Evolutionary conservation across 2,113 vertebrate species (phyloP).

Genomic region (Carettochelys insculpta): DNA sequence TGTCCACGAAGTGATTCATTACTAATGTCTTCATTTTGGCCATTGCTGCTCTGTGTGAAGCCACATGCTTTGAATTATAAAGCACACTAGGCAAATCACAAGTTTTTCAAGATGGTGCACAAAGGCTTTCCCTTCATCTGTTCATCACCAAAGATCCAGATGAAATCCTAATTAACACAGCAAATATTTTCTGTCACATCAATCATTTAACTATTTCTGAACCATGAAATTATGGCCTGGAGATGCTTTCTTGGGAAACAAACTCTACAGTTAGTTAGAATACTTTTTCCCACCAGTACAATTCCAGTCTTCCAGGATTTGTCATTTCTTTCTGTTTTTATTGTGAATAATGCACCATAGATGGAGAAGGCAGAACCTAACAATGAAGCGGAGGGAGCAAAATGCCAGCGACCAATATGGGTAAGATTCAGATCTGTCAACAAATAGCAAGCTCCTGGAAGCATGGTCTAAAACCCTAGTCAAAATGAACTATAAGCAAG

Average conservation of each 20-base stretch:
- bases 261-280: conserved; percentile 69
- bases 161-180: conserved; percentile 88
- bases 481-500: not conserved
- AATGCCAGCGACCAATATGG: not conserved
- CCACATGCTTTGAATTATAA: conserved; percentile 87
- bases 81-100: conserved; percentile 80
- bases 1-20: conserved; percentile 80
- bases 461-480: not conserved
- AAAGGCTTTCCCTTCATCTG: conserved; percentile 81
- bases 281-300: conserved; percentile 22
- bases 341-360: conserved; percentile 32
- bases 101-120: conserved; percentile 82
- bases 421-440: conserved; percentile 39
- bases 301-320: conserved; percentile 49
- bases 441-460: conserved; percentile 2
- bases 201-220: conserved; percentile 83
- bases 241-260: conserved; percentile 69
- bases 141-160: conserved; percentile 82
- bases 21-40: conserved; percentile 78
- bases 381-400: conserved; percentile 32
- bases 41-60: conserved; percentile 73
- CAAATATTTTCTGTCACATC: conserved; percentile 89
- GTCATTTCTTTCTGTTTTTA: conserved; percentile 61
- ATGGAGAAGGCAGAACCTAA: conserved; percentile 41
- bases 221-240: conserved; percentile 73